These are phyloP conservation scores for Dipodomys ordii DNA, from an alignment of 2,113 vertebrate genomes.

Conservation along the genomic window DNA sequence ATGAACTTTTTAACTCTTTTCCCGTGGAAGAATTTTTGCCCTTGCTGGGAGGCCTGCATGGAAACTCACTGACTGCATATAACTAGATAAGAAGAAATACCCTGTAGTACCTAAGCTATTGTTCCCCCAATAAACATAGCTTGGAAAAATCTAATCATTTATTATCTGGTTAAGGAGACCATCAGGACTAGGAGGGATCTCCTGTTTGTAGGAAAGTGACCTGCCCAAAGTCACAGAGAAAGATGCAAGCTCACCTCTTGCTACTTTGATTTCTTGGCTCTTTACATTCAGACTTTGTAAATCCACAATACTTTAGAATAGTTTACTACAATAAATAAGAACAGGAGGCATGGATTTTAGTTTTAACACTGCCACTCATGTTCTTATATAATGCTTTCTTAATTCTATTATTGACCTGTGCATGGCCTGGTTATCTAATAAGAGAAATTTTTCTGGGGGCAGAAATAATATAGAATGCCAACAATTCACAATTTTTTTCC, in stretches of 20 bases:
- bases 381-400: conserved; percentile 10
- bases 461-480: neutral
- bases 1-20: conserved; percentile 75
- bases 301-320: neutral
- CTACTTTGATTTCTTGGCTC: neutral
- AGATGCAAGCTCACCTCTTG: neutral
- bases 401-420: conserved; percentile 23
- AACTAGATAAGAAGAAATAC: neutral
- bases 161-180: neutral
- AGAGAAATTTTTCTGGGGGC: neutral
- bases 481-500: conserved; percentile 6
- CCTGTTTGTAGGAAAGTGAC: neutral
- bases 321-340: neutral
- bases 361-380: neutral
- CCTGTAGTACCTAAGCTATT: neutral
- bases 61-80: conserved; percentile 19
- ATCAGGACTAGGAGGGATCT: neutral
- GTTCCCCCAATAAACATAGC: neutral
- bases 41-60: conserved; percentile 30
- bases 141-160: neutral
- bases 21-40: conserved; percentile 55
- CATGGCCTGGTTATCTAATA: neutral
- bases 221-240: neutral
- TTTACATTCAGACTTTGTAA: conserved; percentile 11
- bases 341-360: neutral